These are phyloP conservation scores for Gallinago media DNA, from an alignment of 2,113 vertebrate species.

Conservation along the genomic window DNA sequence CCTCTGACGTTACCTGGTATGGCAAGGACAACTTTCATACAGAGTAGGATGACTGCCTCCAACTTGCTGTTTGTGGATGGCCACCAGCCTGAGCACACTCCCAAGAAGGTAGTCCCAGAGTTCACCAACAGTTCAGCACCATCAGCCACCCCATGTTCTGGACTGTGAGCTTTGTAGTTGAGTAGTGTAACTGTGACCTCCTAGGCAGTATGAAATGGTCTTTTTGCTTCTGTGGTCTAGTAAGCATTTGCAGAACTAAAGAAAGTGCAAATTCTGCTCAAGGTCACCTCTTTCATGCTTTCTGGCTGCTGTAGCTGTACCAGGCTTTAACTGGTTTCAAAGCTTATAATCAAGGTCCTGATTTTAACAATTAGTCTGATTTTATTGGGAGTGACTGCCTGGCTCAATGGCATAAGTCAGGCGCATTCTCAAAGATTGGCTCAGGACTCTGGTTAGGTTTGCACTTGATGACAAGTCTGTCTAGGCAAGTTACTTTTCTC, in stretches of 20 bases:
- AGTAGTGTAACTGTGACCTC: not conserved
- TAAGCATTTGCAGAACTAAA: not conserved
- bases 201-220: not conserved
- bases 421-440: not conserved
- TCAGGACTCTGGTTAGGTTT: not conserved
- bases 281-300: not conserved
- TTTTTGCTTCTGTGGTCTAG: not conserved
- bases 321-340: not conserved
- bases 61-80: not conserved
- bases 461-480: not conserved
- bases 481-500: not conserved
- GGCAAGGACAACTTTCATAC: not conserved
- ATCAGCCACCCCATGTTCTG: rapidly evolving
- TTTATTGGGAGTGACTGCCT: not conserved
- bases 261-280: not conserved
- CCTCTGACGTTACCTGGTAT: not conserved
- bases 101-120: not conserved
- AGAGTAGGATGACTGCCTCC: not conserved
- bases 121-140: not conserved
- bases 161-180: not conserved
- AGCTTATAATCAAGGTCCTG: not conserved
- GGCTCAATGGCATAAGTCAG: not conserved
- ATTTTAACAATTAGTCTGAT: not conserved
- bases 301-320: not conserved
- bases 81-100: not conserved